Percentiles rank a stretch among this genome's conserved stretches.
phyloP scores from a whole-genome alignment of 2,113 vertebrate genomes.

The Hippolais icterina region DNA sequence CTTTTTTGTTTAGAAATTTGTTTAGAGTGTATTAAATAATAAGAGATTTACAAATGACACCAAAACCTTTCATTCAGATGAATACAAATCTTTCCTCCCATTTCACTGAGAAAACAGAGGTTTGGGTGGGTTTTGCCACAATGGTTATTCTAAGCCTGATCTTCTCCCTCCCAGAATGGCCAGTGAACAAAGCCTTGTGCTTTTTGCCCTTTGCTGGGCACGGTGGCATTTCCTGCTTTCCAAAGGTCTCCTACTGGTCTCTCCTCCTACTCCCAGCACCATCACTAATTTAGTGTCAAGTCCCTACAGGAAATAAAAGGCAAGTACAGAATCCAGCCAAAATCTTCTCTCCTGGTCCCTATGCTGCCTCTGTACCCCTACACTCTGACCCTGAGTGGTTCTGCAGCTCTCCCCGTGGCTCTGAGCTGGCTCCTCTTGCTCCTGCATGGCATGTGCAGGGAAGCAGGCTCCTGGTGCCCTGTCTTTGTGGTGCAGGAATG shows the following conservation, averaged over 20 bases:
- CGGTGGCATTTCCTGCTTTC: not conserved
- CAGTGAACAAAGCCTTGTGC: not conserved
- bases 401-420: not conserved
- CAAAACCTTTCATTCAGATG: not conserved
- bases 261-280: not conserved
- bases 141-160: not conserved
- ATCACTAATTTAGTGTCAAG: not conserved
- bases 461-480: not conserved
- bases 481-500: not conserved
- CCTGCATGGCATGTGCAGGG: not conserved
- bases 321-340: not conserved
- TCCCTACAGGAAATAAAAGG: not conserved
- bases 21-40: not conserved
- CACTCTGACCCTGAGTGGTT: not conserved
- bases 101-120: not conserved
- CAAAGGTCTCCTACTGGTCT: not conserved
- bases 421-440: not conserved
- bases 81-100: not conserved
- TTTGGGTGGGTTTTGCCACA: not conserved
- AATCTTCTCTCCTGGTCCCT: not conserved
- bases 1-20: not conserved
- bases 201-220: not conserved
- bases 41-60: not conserved
- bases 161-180: not conserved
- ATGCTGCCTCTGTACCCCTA: accelerated